phyloP scores from a whole-genome alignment of 2,797 vertebrate species.

The Pipistrellus kuhlii region DNA sequence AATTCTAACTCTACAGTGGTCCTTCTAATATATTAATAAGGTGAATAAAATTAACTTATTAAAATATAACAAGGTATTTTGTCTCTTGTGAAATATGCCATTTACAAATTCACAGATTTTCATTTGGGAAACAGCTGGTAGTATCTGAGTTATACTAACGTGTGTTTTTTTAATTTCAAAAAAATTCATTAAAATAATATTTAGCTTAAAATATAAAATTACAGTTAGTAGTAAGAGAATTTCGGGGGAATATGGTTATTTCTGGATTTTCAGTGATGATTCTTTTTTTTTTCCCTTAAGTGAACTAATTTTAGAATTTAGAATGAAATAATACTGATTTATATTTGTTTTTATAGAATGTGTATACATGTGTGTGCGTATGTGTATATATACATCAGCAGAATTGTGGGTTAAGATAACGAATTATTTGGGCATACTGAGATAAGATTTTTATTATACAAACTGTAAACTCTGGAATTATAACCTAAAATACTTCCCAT shows the following conservation, averaged over 20 bases:
- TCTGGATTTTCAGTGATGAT: conserved; percentile 50
- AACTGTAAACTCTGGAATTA: neutral
- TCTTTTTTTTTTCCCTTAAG: conserved; percentile 4
- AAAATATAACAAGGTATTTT: conserved; percentile 5
- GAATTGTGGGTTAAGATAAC: conserved; percentile 13
- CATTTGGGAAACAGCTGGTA: neutral
- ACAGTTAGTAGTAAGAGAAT: conserved; percentile 4
- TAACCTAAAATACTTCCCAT: neutral
- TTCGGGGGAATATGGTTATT: neutral
- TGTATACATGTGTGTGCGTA: neutral
- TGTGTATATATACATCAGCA: neutral
- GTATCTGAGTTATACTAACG: neutral
- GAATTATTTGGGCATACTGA: neutral
- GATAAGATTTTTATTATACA: neutral
- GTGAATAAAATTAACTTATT: conserved; percentile 34
- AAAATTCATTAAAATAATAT: neutral
- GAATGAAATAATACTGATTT: neutral
- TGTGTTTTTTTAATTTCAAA: neutral
- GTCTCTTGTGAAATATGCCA: neutral
- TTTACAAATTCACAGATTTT: neutral
- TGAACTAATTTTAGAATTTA: conserved; percentile 51
- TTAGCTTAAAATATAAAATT: conserved; percentile 10
- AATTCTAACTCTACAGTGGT: neutral
- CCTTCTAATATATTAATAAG: neutral
- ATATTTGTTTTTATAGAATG: neutral